A percentile compares a stretch with the other conserved stretches of the same genome.
phyloP scores from a whole-genome alignment of 2,113 vertebrate species.

The Chlorocebus sabaeus region DNA sequence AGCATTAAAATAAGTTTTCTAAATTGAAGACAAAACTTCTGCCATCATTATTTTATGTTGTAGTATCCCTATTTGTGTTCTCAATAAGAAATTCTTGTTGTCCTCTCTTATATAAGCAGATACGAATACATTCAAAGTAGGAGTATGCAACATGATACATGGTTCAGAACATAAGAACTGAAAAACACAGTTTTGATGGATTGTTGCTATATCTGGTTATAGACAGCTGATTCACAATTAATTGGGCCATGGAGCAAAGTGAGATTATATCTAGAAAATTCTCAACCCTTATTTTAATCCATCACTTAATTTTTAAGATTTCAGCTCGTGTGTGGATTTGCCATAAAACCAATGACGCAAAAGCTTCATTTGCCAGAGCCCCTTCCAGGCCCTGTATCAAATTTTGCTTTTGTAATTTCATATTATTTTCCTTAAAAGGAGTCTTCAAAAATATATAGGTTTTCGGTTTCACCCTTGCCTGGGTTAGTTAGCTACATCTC shows the following conservation, averaged over 20 bases:
- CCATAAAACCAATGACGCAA: background rate
- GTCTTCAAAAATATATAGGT: background rate
- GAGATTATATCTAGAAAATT: conserved; percentile 6
- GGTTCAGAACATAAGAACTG: background rate
- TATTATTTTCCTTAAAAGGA: background rate
- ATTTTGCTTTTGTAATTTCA: background rate
- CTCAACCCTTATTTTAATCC: background rate
- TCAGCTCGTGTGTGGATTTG: background rate
- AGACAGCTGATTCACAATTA: background rate
- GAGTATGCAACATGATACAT: background rate
- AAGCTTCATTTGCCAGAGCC: background rate
- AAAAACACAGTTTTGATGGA: background rate
- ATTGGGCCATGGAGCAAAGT: background rate
- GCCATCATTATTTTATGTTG: conserved; percentile 3
- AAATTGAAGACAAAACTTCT: background rate
- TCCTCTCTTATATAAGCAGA: background rate
- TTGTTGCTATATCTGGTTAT: background rate
- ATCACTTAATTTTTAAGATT: background rate
- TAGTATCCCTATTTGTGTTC: background rate
- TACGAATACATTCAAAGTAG: background rate
- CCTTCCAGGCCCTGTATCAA: background rate
- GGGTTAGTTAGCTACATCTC: background rate
- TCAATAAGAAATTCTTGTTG: background rate
- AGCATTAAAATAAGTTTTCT: background rate
- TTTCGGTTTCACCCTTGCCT: background rate